phyloP scores from a whole-genome alignment of 2,113 vertebrate genomes.

The Delphinapterus leucas region DNA sequence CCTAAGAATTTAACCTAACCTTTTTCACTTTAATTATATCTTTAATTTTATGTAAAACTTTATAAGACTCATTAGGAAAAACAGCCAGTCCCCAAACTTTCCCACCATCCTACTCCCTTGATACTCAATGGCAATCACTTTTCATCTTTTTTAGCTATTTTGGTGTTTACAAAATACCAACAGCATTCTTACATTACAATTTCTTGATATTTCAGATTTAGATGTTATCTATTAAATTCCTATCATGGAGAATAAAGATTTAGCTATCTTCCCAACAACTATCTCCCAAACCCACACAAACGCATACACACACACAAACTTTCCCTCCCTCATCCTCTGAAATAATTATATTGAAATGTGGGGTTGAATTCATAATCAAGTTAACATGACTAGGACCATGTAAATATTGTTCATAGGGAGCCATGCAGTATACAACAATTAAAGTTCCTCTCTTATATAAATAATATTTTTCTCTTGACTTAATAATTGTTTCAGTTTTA shows the following conservation, averaged over 20 bases:
- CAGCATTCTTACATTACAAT: neutral
- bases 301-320: neutral
- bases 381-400: neutral
- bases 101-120: neutral
- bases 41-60: neutral
- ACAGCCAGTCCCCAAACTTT: neutral
- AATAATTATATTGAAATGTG: neutral
- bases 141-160: neutral
- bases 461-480: neutral
- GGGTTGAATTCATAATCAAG: neutral
- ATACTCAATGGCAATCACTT: neutral
- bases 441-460: neutral
- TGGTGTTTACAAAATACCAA: neutral
- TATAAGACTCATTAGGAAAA: neutral
- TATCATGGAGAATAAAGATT: neutral
- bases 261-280: neutral
- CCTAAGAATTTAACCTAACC: neutral
- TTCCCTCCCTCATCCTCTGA: neutral
- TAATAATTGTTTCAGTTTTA: neutral
- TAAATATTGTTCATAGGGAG: neutral
- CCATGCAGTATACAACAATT: neutral
- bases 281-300: neutral
- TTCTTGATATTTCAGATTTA: neutral
- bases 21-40: neutral
- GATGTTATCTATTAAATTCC: neutral